These are phyloP conservation scores for Alethe diademata DNA, from an alignment of 2,113 vertebrate species.

Conservation along the genomic window DNA sequence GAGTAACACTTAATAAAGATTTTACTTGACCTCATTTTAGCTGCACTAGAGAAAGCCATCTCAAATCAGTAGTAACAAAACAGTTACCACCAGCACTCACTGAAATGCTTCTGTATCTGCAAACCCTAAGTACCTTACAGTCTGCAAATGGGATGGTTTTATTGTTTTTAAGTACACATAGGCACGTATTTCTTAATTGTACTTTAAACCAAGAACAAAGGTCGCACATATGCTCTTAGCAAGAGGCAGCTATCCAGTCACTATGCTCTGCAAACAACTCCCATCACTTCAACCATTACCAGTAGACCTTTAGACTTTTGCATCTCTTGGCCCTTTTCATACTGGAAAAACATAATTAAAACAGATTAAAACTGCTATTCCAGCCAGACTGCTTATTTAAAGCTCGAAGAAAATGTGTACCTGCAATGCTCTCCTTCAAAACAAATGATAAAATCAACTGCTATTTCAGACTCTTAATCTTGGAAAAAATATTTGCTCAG, in stretches of 20 bases:
- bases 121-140: background rate
- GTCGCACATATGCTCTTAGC: background rate
- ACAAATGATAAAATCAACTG: constrained; percentile 21
- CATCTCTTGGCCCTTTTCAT: constrained; percentile 37
- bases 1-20: background rate
- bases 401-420: constrained; percentile 31
- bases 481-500: background rate
- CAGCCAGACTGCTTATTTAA: constrained; percentile 44
- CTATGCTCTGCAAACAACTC: constrained; percentile 44
- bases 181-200: constrained; percentile 40
- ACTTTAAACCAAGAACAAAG: constrained; percentile 54
- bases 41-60: background rate
- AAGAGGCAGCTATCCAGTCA: background rate
- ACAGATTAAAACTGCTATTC: constrained; percentile 55
- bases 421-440: constrained; percentile 31
- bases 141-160: background rate
- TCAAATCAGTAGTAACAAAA: background rate
- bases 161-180: constrained; percentile 41
- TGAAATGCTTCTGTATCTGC: background rate
- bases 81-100: background rate
- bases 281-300: constrained; percentile 50
- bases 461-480: background rate
- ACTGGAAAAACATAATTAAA: constrained; percentile 53
- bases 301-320: constrained; percentile 66
- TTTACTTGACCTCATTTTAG: background rate